phyloP scores from a whole-genome alignment of 2,888 invertebrate genomes.

The Oscheius sp. region DNA sequence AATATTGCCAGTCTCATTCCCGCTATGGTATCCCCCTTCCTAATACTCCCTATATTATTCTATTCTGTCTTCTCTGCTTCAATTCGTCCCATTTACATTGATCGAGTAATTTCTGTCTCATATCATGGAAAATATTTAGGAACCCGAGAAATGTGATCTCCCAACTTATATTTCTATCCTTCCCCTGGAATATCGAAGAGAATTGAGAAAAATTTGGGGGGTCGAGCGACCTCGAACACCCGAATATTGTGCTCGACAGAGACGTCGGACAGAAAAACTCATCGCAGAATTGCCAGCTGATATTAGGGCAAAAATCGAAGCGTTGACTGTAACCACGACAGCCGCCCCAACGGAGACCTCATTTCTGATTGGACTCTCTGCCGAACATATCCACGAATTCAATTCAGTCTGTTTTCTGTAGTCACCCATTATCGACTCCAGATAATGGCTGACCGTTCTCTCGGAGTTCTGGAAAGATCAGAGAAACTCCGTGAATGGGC shows the following conservation, averaged over 20 bases:
- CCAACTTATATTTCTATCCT: conserved; percentile 8
- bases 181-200: conserved; percentile 7
- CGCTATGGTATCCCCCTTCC: conserved; percentile 2
- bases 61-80: neutral
- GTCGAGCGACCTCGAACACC: neutral
- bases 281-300: conserved; percentile 8
- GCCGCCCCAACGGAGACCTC: conserved; percentile 4
- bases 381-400: conserved; percentile 23
- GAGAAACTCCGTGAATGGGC: conserved; percentile 26
- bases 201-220: conserved; percentile 26
- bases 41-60: neutral
- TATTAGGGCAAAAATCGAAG: neutral
- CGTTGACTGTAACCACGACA: conserved; percentile 2
- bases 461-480: conserved; percentile 11
- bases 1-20: conserved; percentile 1
- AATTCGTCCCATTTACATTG: neutral
- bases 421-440: neutral
- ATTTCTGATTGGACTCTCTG: conserved; percentile 15
- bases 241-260: conserved; percentile 21
- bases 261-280: conserved; percentile 8
- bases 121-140: neutral
- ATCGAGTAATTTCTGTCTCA: neutral
- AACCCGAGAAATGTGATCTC: conserved; percentile 1
- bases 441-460: conserved; percentile 22
- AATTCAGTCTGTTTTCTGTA: conserved; percentile 8